Evolutionary conservation across 2,888 invertebrate genomes (phyloP), one percentile per base, ranked within the genome.

Genomic region (Steinernema carpocapsae): DNA sequence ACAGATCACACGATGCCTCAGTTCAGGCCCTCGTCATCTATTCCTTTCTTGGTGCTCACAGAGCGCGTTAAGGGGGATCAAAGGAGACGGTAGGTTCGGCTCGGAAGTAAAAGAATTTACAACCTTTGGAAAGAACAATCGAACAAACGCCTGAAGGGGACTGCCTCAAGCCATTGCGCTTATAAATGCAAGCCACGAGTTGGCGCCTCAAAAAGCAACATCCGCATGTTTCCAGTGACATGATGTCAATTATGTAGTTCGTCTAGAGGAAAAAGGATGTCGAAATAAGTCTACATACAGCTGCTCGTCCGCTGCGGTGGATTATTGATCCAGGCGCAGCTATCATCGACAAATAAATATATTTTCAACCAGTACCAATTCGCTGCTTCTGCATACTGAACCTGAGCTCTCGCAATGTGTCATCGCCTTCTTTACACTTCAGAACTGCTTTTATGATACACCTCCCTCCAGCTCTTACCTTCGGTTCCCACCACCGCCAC

Each of bases 211-310:
- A 64, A 29, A 19, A 2, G 12, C 64, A 10, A 64, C 64, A 17
- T 64, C 6, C 7, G 64, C 19, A 32, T 32, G 32, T 64, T 64
- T 32, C 12, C 32, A 7, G 37, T 12, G 26, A 19, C 64, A 64
- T 17, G 29, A 64, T 32, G 32, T 14, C 32, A 64, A 64, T 64
- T 29, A n/a, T n/a, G n/a, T n/a, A 32, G 64, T 48, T 3, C 64
- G 64, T 12, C 56, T 19, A n/a, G 19, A 51, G 22, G 56, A 56
- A 56, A 56, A 56, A 19, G 6, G 26, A 14, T 17, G 32, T n/a
- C 37, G 64, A 64, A 56, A 64, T 64, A 64, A 64, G 64, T 32
- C 32, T 64, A 64, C 7, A 32, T 32, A 32, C 64, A 32, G 64
- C 64, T 56, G 56, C 56, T 26, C 56, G 56, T 19, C 56, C 19